A percentile compares a stretch with the other conserved stretches of the same genome.
Evolutionary conservation across 2,113 vertebrate species (phyloP).

Genomic region (Pogona vitticeps): DNA sequence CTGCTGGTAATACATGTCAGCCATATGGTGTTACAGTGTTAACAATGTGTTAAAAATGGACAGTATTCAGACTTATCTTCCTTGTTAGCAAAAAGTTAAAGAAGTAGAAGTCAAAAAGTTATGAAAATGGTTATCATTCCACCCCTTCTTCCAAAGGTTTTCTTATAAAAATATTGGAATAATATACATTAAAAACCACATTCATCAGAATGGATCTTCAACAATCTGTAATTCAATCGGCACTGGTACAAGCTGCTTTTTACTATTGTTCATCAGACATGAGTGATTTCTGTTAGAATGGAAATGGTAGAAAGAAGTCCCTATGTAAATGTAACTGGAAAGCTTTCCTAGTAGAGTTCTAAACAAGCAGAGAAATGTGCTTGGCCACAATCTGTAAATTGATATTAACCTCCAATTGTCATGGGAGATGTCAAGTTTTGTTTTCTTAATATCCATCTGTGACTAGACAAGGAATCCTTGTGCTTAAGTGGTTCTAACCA

Average conservation of each 20-base stretch:
- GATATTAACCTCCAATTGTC: conserved; percentile 74
- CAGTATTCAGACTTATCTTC: conserved; percentile 37
- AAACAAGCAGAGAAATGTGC: conserved; percentile 61
- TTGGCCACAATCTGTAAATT: conserved; percentile 65
- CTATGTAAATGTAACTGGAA: conserved; percentile 70
- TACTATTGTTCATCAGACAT: conserved; percentile 76
- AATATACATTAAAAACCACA: conserved; percentile 72
- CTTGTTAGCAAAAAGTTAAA: conserved; percentile 59
- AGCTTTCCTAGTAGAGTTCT: conserved; percentile 68
- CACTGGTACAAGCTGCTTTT: conserved; percentile 71
- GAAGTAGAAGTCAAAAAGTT: conserved; percentile 48
- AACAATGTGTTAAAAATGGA: conserved; percentile 49
- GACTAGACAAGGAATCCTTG: conserved; percentile 47
- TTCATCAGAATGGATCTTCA: conserved; percentile 66
- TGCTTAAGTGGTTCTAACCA: conserved; percentile 49
- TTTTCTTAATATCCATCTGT: conserved; percentile 71
- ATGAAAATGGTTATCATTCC: conserved; percentile 28
- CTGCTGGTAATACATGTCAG: not conserved
- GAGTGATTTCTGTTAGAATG: conserved; percentile 75
- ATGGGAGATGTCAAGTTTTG: conserved; percentile 65
- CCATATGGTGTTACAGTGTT: not conserved
- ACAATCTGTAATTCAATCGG: conserved; percentile 72
- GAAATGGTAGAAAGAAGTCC: conserved; percentile 68
- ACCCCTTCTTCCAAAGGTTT: conserved; percentile 22
- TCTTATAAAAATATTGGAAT: conserved; percentile 57